Percentiles rank a stretch among this genome's conserved stretches.
phyloP scores from a whole-genome alignment of 2,797 vertebrate species.

The Rhinatrema bivittatum region DNA sequence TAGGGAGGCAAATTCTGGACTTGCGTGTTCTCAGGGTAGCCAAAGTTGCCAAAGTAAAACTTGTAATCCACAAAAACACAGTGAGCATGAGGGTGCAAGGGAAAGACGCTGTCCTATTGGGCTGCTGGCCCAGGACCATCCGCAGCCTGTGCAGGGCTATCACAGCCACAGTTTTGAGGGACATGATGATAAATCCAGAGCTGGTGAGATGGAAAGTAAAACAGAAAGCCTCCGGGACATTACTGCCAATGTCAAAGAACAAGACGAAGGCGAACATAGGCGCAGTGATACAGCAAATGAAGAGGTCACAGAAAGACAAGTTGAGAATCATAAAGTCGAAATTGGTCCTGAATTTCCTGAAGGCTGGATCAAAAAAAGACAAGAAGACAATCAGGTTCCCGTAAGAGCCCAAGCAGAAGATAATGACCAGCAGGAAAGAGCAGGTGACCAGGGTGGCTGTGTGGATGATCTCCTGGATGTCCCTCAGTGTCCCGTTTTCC shows the following conservation, averaged over 20 bases:
- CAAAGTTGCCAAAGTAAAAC: conserved; percentile 83
- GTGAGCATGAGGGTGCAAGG: conserved; percentile 81
- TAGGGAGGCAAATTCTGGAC: conserved; percentile 81
- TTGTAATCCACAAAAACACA: conserved; percentile 84
- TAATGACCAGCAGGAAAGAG: conserved; percentile 72
- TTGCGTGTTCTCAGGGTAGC: conserved; percentile 72
- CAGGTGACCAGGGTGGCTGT: conserved; percentile 79
- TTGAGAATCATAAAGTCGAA: conserved; percentile 98
- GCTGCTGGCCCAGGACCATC: conserved; percentile 90
- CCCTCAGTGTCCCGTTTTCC: neutral
- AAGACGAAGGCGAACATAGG: conserved; percentile 90
- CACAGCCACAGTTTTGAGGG: conserved; percentile 87
- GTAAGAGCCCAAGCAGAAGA: conserved; percentile 91
- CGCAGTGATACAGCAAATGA: conserved; percentile 84
- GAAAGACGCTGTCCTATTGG: conserved; percentile 74
- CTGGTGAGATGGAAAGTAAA: conserved; percentile 90
- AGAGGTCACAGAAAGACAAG: conserved; percentile 91
- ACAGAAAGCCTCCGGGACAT: conserved; percentile 81
- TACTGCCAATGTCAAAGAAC: conserved; percentile 66
- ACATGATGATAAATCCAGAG: conserved; percentile 93
- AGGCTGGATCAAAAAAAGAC: conserved; percentile 91
- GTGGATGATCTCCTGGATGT: conserved; percentile 64
- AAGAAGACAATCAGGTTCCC: conserved; percentile 92
- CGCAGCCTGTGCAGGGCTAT: conserved; percentile 89
- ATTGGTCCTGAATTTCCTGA: conserved; percentile 92